Evolutionary conservation across 1,140 invertebrate genomes (phyloP), one percentile per base, ranked within the genome.

Genomic region (Aphaenogaster floridana): DNA sequence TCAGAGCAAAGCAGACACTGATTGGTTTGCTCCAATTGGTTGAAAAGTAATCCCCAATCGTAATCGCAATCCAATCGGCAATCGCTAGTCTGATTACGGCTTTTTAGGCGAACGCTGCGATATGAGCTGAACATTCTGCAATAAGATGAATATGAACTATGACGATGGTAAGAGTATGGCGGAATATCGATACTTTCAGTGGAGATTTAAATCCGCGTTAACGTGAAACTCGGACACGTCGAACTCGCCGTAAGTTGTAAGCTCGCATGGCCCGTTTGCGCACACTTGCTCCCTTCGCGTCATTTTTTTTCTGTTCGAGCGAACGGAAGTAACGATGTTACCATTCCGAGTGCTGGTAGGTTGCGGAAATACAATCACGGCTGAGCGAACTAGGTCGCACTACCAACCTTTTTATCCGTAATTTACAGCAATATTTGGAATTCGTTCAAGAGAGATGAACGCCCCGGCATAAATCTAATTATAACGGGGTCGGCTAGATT

Each of bases 401-500:
- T 57, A 84, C 77, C 88, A 52, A 69, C 80, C 63, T 88, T 88
- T 90, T 88, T 71, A 68, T 74, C 57, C 68, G 76, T 88, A 90
- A 88, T 89, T 90, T 54, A 88, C 63, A 77, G 77, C 64, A 78
- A 88, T 90, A 91, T 90, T 90, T 90, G 86, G 79, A 88, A 86
- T 90, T 88, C 81, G 81, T 91, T 91, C 77, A 86, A 91, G 59
- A 48, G 76, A 86, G 61, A 88, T 80, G 86, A 86, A 76, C 50
- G 52, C 34, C 5, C 21, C 36, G 57, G 84, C 64, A 80, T 91
- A 90, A 91, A 88, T 91, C 86, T 88, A 90, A 91, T 91, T 91
- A 90, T 88, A 90, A 87, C 64, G 57, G 42, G 54, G 68, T 61
- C 61, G 68, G 50, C 52, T 61, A 84, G 68, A 84, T 84, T 84